These are phyloP conservation scores for Drosophila orena DNA, from an alignment of 1,140 invertebrate genomes.

Conservation along the genomic window DNA sequence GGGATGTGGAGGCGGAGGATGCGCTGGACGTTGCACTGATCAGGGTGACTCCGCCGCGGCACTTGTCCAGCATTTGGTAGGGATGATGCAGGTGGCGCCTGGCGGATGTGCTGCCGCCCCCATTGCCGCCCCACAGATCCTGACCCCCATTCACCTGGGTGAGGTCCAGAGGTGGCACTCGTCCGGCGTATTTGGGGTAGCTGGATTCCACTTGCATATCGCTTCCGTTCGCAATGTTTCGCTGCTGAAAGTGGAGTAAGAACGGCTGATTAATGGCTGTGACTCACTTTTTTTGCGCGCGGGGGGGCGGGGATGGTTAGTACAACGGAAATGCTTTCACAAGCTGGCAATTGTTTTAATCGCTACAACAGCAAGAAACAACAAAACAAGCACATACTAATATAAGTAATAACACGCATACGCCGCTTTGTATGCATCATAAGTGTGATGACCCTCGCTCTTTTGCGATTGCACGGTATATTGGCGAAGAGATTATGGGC, in stretches of 20 bases:
- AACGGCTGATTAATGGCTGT: constrained; percentile 66
- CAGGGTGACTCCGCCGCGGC: constrained; percentile 46
- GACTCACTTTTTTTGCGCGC: constrained; percentile 44
- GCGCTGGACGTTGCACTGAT: constrained; percentile 8
- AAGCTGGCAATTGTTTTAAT: constrained; percentile 78
- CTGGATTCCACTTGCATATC: constrained; percentile 80
- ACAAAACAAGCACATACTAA: constrained; percentile 23
- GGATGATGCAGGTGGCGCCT: constrained; percentile 68
- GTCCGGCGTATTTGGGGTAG: constrained; percentile 80
- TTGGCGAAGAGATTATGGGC: neutral
- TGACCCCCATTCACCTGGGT: constrained; percentile 72
- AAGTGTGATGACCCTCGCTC: constrained; percentile 29
- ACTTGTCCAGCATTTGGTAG: constrained; percentile 72
- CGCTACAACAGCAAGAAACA: constrained; percentile 59
- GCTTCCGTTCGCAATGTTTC: constrained; percentile 4
- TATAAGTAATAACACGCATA: constrained; percentile 38
- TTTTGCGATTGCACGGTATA: constrained; percentile 3
- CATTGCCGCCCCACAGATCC: constrained; percentile 60
- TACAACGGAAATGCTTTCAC: constrained; percentile 74
- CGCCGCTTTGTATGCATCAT: constrained; percentile 21
- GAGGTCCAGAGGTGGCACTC: constrained; percentile 78
- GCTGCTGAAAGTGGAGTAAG: constrained; percentile 44
- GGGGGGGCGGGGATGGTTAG: constrained; percentile 2
- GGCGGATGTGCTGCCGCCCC: constrained; percentile 23
- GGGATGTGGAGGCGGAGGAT: neutral